Percentiles rank a stretch among this genome's conserved stretches.
These are phyloP conservation scores for Okamejei kenojei DNA, from an alignment of 2,797 vertebrate genomes.

Conservation along the genomic window DNA sequence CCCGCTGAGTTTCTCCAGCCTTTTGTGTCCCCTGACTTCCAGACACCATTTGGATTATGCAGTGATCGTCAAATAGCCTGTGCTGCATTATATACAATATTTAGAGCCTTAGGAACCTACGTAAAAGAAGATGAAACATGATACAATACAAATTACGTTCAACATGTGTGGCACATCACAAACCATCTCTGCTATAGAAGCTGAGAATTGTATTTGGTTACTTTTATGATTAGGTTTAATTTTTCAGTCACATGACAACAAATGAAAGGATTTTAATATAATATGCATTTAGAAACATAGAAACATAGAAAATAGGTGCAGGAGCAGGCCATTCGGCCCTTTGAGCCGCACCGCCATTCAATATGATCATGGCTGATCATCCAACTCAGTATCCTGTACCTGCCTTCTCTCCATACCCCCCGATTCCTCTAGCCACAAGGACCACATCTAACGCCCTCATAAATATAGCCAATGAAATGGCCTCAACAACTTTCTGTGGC, in stretches of 20 bases:
- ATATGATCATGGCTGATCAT: too few species aligned
- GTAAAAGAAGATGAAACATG: neutral
- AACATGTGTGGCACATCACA: neutral
- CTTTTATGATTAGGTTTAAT: neutral
- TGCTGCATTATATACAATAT: neutral
- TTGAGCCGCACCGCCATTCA: too few species aligned
- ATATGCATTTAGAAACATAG: neutral
- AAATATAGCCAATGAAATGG: too few species aligned
- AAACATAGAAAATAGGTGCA: too few species aligned
- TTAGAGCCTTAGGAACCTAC: neutral
- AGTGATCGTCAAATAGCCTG: neutral
- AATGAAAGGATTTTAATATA: neutral
- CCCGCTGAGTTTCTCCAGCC: too few species aligned
- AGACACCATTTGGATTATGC: neutral
- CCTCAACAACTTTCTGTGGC: too few species aligned
- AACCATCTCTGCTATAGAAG: neutral
- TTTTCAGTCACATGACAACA: neutral
- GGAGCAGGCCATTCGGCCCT: too few species aligned
- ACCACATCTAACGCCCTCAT: too few species aligned
- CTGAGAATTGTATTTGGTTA: neutral
- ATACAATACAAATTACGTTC: neutral
- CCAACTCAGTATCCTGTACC: too few species aligned
- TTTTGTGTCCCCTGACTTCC: too few species aligned
- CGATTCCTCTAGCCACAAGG: too few species aligned
- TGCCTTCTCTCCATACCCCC: too few species aligned